Conservation (phyloP, 2,113 vertebrate genomes). For the Saguinus midas region DNA sequence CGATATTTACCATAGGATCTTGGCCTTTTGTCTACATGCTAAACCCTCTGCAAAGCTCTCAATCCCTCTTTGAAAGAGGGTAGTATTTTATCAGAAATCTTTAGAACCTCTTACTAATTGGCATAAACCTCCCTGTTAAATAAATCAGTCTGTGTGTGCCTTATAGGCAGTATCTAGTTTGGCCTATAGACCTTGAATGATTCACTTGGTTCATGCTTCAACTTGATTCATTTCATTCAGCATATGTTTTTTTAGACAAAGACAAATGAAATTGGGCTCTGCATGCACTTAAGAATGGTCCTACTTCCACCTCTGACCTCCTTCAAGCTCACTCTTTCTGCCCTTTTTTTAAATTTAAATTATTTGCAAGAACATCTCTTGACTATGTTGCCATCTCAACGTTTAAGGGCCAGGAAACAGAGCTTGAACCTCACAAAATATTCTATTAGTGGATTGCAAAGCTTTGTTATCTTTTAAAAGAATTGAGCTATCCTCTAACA, state of each 20-base stretch:
- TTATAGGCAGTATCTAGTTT: neutral
- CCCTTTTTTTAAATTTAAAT: constrained; percentile 44
- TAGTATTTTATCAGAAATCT: constrained; percentile 1
- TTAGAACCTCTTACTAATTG: neutral
- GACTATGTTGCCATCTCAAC: constrained; percentile 16
- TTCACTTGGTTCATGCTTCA: neutral
- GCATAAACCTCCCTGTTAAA: neutral
- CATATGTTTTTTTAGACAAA: neutral
- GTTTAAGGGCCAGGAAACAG: neutral
- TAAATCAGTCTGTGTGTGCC: neutral
- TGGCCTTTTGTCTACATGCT: neutral
- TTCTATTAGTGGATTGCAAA: neutral
- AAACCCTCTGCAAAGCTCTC: neutral
- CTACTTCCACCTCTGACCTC: neutral
- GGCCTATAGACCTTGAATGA: constrained; percentile 25
- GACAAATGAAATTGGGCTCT: neutral
- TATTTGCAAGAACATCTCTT: neutral
- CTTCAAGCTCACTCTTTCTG: neutral
- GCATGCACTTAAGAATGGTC: neutral
- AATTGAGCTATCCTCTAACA: neutral
- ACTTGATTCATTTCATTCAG: constrained; percentile 47
- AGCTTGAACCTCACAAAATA: neutral
- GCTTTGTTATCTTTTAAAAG: neutral
- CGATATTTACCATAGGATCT: neutral
- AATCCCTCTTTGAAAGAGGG: neutral